These are phyloP conservation scores for Vidua chalybeata DNA, from an alignment of 2,113 vertebrate genomes.

Conservation along the genomic window DNA sequence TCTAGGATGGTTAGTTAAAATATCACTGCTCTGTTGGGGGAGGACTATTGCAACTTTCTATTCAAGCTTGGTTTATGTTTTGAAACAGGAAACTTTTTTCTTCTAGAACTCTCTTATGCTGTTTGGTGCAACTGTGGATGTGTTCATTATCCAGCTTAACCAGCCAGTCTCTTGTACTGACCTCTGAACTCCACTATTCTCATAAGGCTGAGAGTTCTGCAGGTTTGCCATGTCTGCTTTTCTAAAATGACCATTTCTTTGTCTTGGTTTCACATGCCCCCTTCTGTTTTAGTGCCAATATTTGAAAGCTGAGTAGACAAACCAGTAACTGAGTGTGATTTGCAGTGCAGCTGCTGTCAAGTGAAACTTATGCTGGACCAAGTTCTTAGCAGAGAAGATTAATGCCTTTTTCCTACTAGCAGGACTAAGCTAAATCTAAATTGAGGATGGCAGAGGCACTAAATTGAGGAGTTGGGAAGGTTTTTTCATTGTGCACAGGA, in stretches of 20 bases:
- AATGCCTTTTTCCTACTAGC: neutral
- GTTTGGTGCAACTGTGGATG: neutral
- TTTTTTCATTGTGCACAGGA: neutral
- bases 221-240: neutral
- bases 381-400: neutral
- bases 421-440: neutral
- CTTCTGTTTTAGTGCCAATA: neutral
- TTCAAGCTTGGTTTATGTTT: neutral
- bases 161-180: neutral
- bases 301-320: neutral
- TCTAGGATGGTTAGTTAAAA: neutral
- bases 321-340: neutral
- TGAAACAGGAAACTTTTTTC: neutral
- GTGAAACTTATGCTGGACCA: neutral
- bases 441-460: neutral
- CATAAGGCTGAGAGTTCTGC: neutral
- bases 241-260: neutral
- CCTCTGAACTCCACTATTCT: neutral
- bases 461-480: neutral
- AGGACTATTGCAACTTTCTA: neutral
- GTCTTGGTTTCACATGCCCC: neutral
- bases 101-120: neutral
- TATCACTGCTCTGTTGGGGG: neutral
- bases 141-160: neutral
- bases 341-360: neutral